Conservation (phyloP, 2,797 vertebrate genomes). For the Mus minutoides region DNA sequence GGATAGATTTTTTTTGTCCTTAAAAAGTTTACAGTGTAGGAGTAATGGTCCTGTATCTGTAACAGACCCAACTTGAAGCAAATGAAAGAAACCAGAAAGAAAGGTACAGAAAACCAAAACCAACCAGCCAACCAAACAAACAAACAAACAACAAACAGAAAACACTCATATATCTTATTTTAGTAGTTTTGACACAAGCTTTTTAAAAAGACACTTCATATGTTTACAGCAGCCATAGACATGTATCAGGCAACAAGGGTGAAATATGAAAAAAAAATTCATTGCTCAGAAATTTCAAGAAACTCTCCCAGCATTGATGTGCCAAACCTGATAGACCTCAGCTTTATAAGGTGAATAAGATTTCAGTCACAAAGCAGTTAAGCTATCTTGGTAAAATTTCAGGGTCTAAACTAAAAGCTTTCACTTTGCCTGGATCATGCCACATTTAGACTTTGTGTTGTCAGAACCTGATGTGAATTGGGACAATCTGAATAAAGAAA, state of each 20-base stretch:
- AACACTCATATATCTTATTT: background rate
- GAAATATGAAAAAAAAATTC: conserved; percentile 16
- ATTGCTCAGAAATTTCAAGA: background rate
- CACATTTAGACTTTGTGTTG: background rate
- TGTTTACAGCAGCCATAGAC: background rate
- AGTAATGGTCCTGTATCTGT: background rate
- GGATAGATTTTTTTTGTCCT: background rate
- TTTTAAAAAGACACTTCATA: background rate
- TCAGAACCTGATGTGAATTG: background rate
- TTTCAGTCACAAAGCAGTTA: background rate
- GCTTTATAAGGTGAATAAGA: background rate
- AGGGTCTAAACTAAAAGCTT: background rate
- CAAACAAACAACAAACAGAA: too few species aligned
- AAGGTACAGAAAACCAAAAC: background rate
- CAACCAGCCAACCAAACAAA: too few species aligned
- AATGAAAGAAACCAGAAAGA: conserved; percentile 21
- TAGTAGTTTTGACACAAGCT: background rate
- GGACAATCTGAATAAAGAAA: conserved; percentile 13
- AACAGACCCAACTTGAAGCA: background rate
- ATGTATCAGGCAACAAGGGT: background rate
- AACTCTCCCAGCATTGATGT: background rate
- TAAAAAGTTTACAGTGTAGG: background rate
- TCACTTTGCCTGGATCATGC: background rate
- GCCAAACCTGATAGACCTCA: background rate
- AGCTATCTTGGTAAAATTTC: background rate